These are phyloP conservation scores for Epiperipatus broadwayi DNA, from an alignment of 2,888 invertebrate genomes.

Conservation along the genomic window DNA sequence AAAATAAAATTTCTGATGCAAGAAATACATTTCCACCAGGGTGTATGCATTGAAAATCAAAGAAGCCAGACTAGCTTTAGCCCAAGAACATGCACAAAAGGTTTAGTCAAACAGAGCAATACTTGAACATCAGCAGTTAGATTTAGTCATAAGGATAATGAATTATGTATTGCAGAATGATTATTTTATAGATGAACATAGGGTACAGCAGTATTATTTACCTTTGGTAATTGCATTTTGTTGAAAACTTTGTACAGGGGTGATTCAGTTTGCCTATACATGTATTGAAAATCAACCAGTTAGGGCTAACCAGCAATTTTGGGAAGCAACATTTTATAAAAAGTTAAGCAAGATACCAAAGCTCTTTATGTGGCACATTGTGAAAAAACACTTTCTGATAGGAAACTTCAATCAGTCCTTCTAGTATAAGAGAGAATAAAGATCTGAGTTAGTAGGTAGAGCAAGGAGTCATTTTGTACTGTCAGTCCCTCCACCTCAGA, in stretches of 20 bases:
- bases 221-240: conserved; percentile 88
- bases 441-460: too few relatives aligned
- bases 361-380: conserved; percentile 61
- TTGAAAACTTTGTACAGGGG: conserved; percentile 76
- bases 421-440: too few relatives aligned
- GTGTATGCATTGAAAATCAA: conserved; percentile 69
- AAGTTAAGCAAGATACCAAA: conserved; percentile 82
- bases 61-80: conserved; percentile 65
- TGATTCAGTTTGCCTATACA: conserved; percentile 93
- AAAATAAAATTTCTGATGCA: conserved; percentile 90
- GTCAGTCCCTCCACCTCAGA: too few relatives aligned
- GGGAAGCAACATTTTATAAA: conserved; percentile 93
- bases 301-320: conserved; percentile 91
- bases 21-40: too few relatives aligned
- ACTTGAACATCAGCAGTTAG: conserved; percentile 90
- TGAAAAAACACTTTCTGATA: conserved; percentile 17
- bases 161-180: conserved; percentile 87
- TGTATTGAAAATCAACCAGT: conserved; percentile 92
- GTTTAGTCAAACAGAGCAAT: conserved; percentile 75
- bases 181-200: conserved; percentile 81
- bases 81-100: conserved; percentile 64
- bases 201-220: conserved; percentile 76
- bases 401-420: conserved; percentile 35
- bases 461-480: too few relatives aligned
- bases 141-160: conserved; percentile 78